Evolutionary conservation across 64 coral and sea anemone species (phyloP).

Genomic region (Dendronephthya gigantea): DNA sequence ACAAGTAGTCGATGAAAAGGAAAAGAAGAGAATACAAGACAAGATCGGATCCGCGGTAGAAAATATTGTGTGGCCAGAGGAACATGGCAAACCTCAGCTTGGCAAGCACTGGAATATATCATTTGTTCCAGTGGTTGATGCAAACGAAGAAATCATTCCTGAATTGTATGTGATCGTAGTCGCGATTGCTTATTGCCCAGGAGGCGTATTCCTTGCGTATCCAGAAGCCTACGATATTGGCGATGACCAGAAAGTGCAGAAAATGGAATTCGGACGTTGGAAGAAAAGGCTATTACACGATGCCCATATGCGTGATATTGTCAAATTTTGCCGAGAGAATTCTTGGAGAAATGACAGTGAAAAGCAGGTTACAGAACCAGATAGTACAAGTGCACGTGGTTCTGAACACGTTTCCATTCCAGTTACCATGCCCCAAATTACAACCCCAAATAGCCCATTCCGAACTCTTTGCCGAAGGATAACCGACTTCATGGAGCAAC

Average conservation of each 20-base stretch:
- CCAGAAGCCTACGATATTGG: constrained; percentile 21
- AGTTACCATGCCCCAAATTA: background rate
- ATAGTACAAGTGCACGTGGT: background rate
- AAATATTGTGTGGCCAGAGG: constrained; percentile 32
- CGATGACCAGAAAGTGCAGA: background rate
- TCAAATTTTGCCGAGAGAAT: constrained; percentile 29
- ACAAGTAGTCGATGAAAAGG: constrained; percentile 4
- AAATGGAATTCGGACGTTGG: constrained; percentile 21
- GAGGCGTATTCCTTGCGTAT: constrained; percentile 21
- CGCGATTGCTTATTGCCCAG: background rate
- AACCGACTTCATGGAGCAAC: constrained; percentile 20
- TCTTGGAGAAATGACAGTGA: background rate
- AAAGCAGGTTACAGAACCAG: background rate
- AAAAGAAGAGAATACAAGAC: constrained; percentile 14
- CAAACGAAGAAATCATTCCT: background rate
- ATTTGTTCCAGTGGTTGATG: constrained; percentile 20
- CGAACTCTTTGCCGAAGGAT: background rate
- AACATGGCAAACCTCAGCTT: constrained; percentile 9
- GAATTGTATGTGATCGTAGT: constrained; percentile 28
- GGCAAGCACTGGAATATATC: constrained; percentile 36
- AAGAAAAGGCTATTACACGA: constrained; percentile 30
- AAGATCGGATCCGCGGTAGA: constrained; percentile 18
- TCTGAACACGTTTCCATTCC: background rate
- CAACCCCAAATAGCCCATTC: background rate
- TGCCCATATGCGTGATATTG: constrained; percentile 24